Conservation (phyloP, 1,140 invertebrate genomes). For the Micrasema minimum region DNA sequence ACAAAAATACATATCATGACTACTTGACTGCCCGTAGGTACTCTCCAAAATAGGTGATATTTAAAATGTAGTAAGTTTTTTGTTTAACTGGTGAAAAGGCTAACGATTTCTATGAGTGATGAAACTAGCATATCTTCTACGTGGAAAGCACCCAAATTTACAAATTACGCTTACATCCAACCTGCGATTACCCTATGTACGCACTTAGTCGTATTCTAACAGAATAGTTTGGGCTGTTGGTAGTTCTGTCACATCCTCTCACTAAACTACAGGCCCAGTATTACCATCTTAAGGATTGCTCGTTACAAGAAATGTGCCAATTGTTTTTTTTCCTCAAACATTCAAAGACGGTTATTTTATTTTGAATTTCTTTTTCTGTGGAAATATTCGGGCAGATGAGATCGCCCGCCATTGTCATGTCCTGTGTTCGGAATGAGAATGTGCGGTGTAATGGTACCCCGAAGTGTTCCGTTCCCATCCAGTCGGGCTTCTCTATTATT, state of each 20-base stretch:
- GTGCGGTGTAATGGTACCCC: conserved; percentile 24
- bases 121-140: too few relatives aligned
- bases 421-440: conserved; percentile 27
- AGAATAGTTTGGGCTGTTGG: background rate
- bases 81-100: too few relatives aligned
- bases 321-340: conserved; percentile 15
- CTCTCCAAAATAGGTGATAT: too few relatives aligned
- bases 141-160: too few relatives aligned
- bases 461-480: conserved; percentile 15
- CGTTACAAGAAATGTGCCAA: background rate
- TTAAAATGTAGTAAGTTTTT: too few relatives aligned
- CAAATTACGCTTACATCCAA: too few relatives aligned
- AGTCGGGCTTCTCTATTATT: background rate
- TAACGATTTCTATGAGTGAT: too few relatives aligned
- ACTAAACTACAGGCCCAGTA: background rate
- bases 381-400: conserved; percentile 13
- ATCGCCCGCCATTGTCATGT: conserved; percentile 28
- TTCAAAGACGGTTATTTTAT: conserved; percentile 8
- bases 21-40: too few relatives aligned
- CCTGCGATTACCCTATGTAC: too few relatives aligned
- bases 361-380: conserved; percentile 1
- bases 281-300: background rate
- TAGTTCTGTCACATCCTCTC: background rate
- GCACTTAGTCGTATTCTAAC: background rate
- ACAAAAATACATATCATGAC: too few relatives aligned